A percentile compares a stretch with the other conserved stretches of the same genome.
Conservation (phyloP, 2,888 invertebrate species). For the Automeris io region DNA sequence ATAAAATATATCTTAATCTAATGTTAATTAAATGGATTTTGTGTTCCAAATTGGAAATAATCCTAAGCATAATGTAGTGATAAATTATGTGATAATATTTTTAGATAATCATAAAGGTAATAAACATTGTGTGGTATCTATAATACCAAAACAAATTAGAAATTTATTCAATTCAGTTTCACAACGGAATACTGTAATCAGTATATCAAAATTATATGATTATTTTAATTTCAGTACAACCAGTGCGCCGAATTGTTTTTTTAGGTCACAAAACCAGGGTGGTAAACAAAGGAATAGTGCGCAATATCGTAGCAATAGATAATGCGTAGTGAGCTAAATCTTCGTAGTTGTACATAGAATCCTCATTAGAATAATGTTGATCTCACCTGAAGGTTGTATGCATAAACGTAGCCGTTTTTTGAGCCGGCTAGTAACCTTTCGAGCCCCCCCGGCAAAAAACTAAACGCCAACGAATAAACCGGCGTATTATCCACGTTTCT, state of each 20-base stretch:
- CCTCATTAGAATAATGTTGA: slow-evolving; percentile 38
- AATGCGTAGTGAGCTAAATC: slow-evolving; percentile 16
- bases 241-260: slow-evolving; percentile 29
- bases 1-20: too few relatives aligned
- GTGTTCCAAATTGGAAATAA: too few relatives aligned
- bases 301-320: slow-evolving; percentile 20
- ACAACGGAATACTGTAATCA: too few relatives aligned
- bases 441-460: slow-evolving; percentile 75
- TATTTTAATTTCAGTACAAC: slow-evolving; percentile 21
- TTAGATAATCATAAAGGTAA: too few relatives aligned
- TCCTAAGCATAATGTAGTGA: too few relatives aligned
- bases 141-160: too few relatives aligned
- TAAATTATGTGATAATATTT: too few relatives aligned
- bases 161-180: too few relatives aligned
- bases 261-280: slow-evolving; percentile 64
- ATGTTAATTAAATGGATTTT: too few relatives aligned
- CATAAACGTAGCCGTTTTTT: slow-evolving; percentile 83
- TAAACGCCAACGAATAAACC: slow-evolving; percentile 84
- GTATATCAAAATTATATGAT: slow-evolving; percentile 8
- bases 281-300: slow-evolving; percentile 50
- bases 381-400: slow-evolving; percentile 87
- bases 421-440: slow-evolving; percentile 84
- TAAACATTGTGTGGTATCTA: too few relatives aligned
- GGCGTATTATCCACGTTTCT: slow-evolving; percentile 83
- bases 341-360: slow-evolving; percentile 29